Conservation (phyloP, 2,113 vertebrate species). For the Prochilodus magdalenae region DNA sequence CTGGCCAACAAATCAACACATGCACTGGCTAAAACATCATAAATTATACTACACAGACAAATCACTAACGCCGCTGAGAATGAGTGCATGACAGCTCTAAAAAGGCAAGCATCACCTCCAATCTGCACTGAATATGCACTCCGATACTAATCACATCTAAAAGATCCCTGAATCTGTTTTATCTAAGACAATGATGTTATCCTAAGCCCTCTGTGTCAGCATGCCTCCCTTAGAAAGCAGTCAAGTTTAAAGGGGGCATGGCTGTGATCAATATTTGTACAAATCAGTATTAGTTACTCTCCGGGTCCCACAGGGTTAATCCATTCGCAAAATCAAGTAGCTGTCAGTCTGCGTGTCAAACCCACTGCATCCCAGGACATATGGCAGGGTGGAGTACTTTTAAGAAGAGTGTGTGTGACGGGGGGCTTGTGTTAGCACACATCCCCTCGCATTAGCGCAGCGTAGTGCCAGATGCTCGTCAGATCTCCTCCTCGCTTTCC, state of each 20-base stretch:
- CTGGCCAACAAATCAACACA: too few species aligned
- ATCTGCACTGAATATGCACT: background rate
- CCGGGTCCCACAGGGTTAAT: slow-evolving; percentile 83
- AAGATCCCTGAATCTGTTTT: background rate
- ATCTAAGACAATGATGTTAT: slow-evolving; percentile 26
- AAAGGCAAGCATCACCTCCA: too few species aligned
- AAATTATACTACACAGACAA: too few species aligned
- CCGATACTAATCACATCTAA: background rate
- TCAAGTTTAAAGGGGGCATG: slow-evolving; percentile 51
- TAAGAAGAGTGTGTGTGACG: slow-evolving; percentile 34
- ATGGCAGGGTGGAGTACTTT: slow-evolving; percentile 36
- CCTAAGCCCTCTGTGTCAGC: slow-evolving; percentile 30
- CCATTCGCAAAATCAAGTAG: slow-evolving; percentile 74
- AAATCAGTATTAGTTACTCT: slow-evolving; percentile 71
- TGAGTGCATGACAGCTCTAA: too few species aligned
- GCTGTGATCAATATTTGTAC: slow-evolving; percentile 83
- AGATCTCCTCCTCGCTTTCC: slow-evolving; percentile 71
- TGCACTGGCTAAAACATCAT: too few species aligned
- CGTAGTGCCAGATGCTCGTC: slow-evolving; percentile 65
- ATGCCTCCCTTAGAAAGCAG: slow-evolving; percentile 33
- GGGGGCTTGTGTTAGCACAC: slow-evolving; percentile 65
- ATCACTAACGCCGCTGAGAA: too few species aligned
- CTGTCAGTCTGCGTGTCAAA: slow-evolving; percentile 80
- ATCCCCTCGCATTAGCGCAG: slow-evolving; percentile 56
- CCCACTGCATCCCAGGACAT: slow-evolving; percentile 58